Percentiles rank a stretch among this genome's conserved stretches.
phyloP scores from a whole-genome alignment of 2,113 vertebrate species.

The Cottus gobio region DNA sequence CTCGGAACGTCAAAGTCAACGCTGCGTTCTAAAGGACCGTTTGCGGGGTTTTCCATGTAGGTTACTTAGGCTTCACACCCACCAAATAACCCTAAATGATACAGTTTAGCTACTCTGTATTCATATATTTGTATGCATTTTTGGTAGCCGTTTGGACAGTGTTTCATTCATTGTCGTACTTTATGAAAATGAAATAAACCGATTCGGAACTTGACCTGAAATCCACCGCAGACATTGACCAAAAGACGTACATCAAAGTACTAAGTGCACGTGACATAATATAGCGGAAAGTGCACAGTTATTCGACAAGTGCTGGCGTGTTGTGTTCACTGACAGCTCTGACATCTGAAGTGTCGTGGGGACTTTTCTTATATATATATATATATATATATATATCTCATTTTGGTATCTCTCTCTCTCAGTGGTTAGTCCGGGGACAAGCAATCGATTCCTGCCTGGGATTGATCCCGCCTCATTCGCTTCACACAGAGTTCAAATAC shows the following conservation, averaged over 20 bases:
- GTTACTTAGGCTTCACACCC: not conserved
- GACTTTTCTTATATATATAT: not conserved
- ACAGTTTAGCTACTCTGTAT: not conserved
- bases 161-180: not conserved
- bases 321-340: conserved; percentile 25
- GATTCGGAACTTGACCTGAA: not conserved
- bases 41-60: no score
- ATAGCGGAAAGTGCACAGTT: not conserved
- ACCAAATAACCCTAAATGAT: no score
- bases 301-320: not conserved
- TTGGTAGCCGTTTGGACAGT: not conserved
- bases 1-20: not conserved
- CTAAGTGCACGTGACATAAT: not conserved
- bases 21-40: not conserved
- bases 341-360: no score
- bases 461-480: not conserved
- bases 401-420: no score
- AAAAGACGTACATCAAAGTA: not conserved
- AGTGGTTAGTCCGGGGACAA: not conserved
- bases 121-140: not conserved
- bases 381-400: no score
- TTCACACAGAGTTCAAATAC: not conserved
- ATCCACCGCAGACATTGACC: no score
- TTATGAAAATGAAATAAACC: not conserved
- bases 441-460: not conserved